phyloP scores from a whole-genome alignment of 1,140 invertebrate species.

The Drosophila obscura region DNA sequence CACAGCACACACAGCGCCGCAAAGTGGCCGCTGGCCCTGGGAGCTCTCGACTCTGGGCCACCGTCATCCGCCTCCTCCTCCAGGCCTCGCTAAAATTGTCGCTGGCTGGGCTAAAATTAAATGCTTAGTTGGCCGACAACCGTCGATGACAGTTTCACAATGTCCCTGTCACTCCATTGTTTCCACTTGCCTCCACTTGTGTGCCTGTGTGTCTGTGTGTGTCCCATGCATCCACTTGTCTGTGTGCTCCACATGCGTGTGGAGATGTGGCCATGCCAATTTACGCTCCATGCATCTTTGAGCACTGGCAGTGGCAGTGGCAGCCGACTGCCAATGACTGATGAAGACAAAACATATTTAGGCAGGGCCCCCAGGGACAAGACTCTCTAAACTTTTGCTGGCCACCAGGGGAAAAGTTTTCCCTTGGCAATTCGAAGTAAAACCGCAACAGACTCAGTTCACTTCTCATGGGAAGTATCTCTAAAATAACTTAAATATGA shows the following conservation, averaged over 20 bases:
- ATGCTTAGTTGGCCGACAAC: slow-evolving; percentile 71
- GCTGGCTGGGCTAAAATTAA: slow-evolving; percentile 69
- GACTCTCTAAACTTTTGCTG: slow-evolving; percentile 26
- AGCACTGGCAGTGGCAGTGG: slow-evolving; percentile 36
- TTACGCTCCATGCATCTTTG: slow-evolving; percentile 72
- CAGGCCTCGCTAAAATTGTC: slow-evolving; percentile 72
- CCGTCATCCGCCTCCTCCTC: slow-evolving; percentile 9
- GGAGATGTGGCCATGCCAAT: slow-evolving; percentile 66
- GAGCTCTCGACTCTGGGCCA: slow-evolving; percentile 11
- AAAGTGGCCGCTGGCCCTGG: slow-evolving; percentile 48
- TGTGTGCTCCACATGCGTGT: slow-evolving; percentile 13
- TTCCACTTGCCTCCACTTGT: slow-evolving; percentile 27
- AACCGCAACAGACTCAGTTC: too few relatives aligned
- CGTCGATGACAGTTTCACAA: slow-evolving; percentile 77
- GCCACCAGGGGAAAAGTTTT: background rate
- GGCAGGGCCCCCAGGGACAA: slow-evolving; percentile 1
- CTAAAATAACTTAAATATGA: too few relatives aligned
- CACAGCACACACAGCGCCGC: too few relatives aligned
- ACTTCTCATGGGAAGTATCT: too few relatives aligned
- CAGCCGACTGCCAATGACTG: slow-evolving; percentile 18
- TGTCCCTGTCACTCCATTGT: slow-evolving; percentile 56
- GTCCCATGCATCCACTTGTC: slow-evolving; percentile 6
- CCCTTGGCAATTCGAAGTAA: too few relatives aligned
- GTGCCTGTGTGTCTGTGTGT: slow-evolving; percentile 11
- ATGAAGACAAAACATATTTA: background rate